Percentiles rank a stretch among this genome's conserved stretches.
Evolutionary conservation across 2,888 invertebrate species (phyloP).

Genomic region (Acronicta aceris): DNA sequence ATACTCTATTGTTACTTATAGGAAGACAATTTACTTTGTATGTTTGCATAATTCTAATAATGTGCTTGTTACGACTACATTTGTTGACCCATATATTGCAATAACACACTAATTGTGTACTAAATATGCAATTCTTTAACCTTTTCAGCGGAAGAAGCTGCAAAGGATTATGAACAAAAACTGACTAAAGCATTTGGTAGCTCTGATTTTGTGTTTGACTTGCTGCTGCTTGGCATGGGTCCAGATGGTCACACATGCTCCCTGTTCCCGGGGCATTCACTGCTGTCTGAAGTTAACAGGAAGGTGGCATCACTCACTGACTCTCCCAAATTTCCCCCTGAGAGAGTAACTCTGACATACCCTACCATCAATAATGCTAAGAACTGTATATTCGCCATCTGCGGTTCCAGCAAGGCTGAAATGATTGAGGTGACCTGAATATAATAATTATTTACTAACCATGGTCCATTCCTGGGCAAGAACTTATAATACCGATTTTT

Average conservation of each 20-base stretch:
- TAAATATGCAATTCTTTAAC: slow-evolving; percentile 6
- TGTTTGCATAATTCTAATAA: too few species aligned
- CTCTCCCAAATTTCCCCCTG: slow-evolving; percentile 98
- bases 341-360: slow-evolving; percentile 96
- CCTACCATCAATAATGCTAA: slow-evolving; percentile 96
- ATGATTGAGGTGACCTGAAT: slow-evolving; percentile 93
- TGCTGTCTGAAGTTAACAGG: slow-evolving; percentile 89
- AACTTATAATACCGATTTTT: too few species aligned
- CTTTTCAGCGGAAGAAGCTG: slow-evolving; percentile 92
- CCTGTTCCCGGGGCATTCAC: slow-evolving; percentile 95
- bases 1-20: too few species aligned
- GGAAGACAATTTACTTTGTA: too few species aligned
- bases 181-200: slow-evolving; percentile 90
- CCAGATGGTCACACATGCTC: slow-evolving; percentile 99
- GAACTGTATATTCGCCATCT: slow-evolving; percentile 94
- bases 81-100: too few species aligned
- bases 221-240: slow-evolving; percentile 98
- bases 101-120: too few species aligned
- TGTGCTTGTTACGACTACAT: too few species aligned
- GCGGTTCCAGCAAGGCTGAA: slow-evolving; percentile 96
- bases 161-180: slow-evolving; percentile 92
- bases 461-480: too few species aligned
- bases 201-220: slow-evolving; percentile 92
- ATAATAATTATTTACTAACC: not conserved
- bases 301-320: slow-evolving; percentile 96